Percentiles rank a stretch among this genome's conserved stretches.
Conservation (phyloP, 2,888 invertebrate genomes). For the Plagiodera versicolora region DNA sequence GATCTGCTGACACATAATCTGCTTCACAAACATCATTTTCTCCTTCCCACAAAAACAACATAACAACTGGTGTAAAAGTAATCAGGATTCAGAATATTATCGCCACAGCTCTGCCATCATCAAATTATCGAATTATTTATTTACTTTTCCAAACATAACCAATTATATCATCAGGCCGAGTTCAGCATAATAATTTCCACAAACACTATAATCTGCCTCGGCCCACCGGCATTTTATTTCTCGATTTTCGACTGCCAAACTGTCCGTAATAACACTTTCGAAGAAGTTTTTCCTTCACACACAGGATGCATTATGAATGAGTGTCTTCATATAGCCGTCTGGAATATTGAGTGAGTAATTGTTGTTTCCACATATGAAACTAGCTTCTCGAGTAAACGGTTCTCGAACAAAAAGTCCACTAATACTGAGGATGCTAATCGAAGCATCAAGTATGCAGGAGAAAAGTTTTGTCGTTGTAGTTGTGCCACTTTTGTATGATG, state of each 20-base stretch:
- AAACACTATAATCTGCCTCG: slow-evolving; percentile 22
- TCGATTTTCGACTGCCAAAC: slow-evolving; percentile 15
- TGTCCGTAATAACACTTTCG: slow-evolving; percentile 18
- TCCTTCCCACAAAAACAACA: too few species aligned
- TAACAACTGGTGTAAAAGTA: too few species aligned
- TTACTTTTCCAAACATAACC: slow-evolving; percentile 16
- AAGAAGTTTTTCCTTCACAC: slow-evolving; percentile 9
- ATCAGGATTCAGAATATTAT: background rate
- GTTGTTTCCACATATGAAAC: slow-evolving; percentile 16
- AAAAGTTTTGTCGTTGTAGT: background rate
- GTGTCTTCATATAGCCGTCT: background rate
- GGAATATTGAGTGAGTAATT: slow-evolving; percentile 13
- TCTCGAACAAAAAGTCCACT: slow-evolving; percentile 11
- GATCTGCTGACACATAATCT: too few species aligned
- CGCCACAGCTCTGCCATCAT: background rate
- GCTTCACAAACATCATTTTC: too few species aligned
- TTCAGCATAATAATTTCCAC: slow-evolving; percentile 21
- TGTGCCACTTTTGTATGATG: too few species aligned
- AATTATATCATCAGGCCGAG: slow-evolving; percentile 17
- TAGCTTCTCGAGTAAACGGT: slow-evolving; percentile 1
- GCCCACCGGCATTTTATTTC: slow-evolving; percentile 11
- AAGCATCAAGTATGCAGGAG: background rate
- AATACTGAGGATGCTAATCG: background rate
- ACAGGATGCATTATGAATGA: slow-evolving; percentile 12
- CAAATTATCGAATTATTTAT: slow-evolving; percentile 9